Evolutionary conservation across 2,888 invertebrate genomes (phyloP), one percentile per base, ranked within the genome.

Genomic region (Cosmorhoe ocellata): DNA sequence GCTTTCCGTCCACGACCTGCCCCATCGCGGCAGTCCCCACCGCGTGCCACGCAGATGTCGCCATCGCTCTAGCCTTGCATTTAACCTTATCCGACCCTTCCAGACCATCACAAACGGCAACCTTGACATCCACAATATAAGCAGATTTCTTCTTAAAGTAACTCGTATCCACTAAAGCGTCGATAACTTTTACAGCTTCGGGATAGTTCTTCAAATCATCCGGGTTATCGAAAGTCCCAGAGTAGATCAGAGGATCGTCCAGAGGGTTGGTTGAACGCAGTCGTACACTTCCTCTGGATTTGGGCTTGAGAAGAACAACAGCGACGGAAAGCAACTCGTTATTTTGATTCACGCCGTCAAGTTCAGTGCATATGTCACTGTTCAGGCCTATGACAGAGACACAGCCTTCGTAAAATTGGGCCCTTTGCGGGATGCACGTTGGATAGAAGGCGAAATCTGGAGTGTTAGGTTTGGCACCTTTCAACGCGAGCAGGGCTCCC

Each of bases 361-460:
- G 48, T 50, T 66, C 67, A 0, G 45, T 45, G 52, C 88, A 88
- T 13, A 79, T 72, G 1, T 65, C 56, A 0, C 65, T 51, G 1
- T 68, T 64, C 24, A 81, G 76, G 1, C 82, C 81, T 3, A 84
- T 37, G 9, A 71, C 42, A 0, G 51, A 53, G 0, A 58, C 3
- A 37, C 87, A 88, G 0, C 64, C 56, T 0, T 64, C 42, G 39
- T 74, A 74, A 41, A 76, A 74, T 0, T 61, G 42, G 2, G 58
- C 58, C 1, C 58, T 56, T 4, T 63, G 46, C 0, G 81, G 68
- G 14, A 72, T 48, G 42, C 87, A 87, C 1, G 71, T 61, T 0
- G 87, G 85, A 34, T 86, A 87, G 24, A 84, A 73, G 0, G 74
- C 84, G 41, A 84, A 84, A 36, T 86, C 78, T 0, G 88, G 85